A percentile compares a stretch with the other conserved stretches of the same genome.
phyloP scores from a whole-genome alignment of 2,113 vertebrate species.

The Halcyon malimbica region DNA sequence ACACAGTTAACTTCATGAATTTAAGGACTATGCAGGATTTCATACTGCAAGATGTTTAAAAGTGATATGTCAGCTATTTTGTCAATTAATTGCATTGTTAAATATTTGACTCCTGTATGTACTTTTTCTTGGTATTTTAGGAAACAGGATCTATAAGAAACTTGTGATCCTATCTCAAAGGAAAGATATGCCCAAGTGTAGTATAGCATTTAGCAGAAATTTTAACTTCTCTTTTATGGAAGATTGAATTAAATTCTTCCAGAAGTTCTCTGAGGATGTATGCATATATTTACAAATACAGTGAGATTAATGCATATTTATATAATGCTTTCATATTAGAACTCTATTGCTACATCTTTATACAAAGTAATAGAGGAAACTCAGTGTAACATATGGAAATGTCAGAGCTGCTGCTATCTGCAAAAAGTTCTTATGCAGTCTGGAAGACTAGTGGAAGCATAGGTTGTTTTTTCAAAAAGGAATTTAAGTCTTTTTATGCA shows the following conservation, averaged over 20 bases:
- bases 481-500: neutral
- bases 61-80: conserved; percentile 20
- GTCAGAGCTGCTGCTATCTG: neutral
- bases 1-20: conserved; percentile 8
- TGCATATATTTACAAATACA: neutral
- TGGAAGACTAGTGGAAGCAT: neutral
- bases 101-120: neutral
- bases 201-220: neutral
- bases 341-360: neutral
- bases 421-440: neutral
- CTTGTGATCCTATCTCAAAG: neutral
- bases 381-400: neutral
- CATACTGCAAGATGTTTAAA: conserved; percentile 14
- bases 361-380: neutral
- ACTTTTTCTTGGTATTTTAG: neutral
- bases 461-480: neutral
- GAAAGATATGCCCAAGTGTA: neutral
- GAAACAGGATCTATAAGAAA: neutral
- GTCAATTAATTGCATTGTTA: conserved; percentile 27
- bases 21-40: conserved; percentile 14
- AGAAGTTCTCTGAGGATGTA: neutral
- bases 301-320: neutral
- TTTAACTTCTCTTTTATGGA: neutral
- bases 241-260: neutral
- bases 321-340: neutral